Base-by-base conservation (phyloP, 2,113 vertebrate genomes). In the Macquaria australasica region DNA sequence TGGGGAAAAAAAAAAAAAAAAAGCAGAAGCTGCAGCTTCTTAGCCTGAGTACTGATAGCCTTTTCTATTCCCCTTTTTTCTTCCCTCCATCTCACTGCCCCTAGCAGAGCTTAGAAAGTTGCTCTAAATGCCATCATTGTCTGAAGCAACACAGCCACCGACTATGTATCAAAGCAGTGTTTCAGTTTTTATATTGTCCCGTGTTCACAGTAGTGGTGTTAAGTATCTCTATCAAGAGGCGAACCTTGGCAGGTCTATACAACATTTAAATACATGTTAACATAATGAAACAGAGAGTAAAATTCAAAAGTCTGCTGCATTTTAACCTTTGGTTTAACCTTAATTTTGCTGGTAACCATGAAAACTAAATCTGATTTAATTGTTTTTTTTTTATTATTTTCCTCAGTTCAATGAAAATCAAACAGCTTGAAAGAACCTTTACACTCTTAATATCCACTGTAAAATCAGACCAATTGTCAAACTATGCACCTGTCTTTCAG, bases 21-120 rank as follows among this genome's bases (percentile, higher is more conserved):
- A 74, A 79, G 51, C 68, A 55, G 55, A 75, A 73, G 86, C 82
- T 75, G 58, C 73, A 83, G 87, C 90, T 79, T 80, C 84, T 83
- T 45, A 81, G 74, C 76, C 85, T 59, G 62, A 70, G 72, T 7
- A 37, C 79, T 73, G 77, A 87, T 56, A 39, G 64, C 76, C 70
- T 87, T 43, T 41, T 80, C 81, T 86, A 25, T 66, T 60, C 77
- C 73, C 37, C 48, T 37, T 63, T 25, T 66, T 72, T 82, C 31
- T 31, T 59, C 50, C 70, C 81, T 74, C 71, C 77, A 81, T 78
- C 82, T 85, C 77, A 31, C 82, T 34, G 83, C 86, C 73, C 18
- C 66, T 21, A 69, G 73, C 48, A 66, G 34, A 79, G 73, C 77
- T 83, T 41, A 78, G 20, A 67, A 81, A 88, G 76, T 83, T 84